Evolutionary conservation across 2,797 vertebrate species (phyloP), one percentile per base, ranked within the genome.

Genomic region (Halcyon smyrnensis): DNA sequence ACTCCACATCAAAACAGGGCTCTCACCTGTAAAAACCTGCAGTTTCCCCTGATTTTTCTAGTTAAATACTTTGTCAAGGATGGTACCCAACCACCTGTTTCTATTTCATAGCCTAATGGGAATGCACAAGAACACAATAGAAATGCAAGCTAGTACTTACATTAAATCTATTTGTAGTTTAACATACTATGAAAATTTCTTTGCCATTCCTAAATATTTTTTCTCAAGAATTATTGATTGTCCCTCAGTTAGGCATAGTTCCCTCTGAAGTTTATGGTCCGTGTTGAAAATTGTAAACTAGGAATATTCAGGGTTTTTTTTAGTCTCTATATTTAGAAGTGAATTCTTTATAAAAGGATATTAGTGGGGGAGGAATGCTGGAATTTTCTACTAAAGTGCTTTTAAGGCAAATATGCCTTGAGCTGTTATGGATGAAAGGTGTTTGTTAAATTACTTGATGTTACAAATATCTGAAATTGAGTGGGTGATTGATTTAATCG

Each of bases 401-500:
- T 89, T 95, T 90, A 96, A 92, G 90, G 48, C 63, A 94, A 90
- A 89, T 80, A 70, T 36, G 34, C 67, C 86, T 93, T 85, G 74
- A 96, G 86, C 77, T 90, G 59, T 90, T 92, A 74, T 87, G 77
- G 63, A 91, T 94, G 84, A 96, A 95, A 96, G 70, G 88, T 95
- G 80, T 96, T 96, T 95, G 85, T 76, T 94, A 95, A 91, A 94
- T 94, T 90, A 85, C 85, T 94, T 93, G 81, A 80, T 95, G 80
- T 83, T 93, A 87, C 93, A 95, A 95, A 93, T 96, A 94, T 60
- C 86, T 84, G 64, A 77, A 95, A 94, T 25, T 84, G 90, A 93
- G 91, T 57, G 81, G 70, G 59, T 93, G 91, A 95, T 84, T 91
- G 88, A 84, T 92, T 96, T 95, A 97, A 96, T 96, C 96, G 84